These are phyloP conservation scores for Aricia agestis DNA, from an alignment of 1,140 invertebrate genomes.

Conservation along the genomic window DNA sequence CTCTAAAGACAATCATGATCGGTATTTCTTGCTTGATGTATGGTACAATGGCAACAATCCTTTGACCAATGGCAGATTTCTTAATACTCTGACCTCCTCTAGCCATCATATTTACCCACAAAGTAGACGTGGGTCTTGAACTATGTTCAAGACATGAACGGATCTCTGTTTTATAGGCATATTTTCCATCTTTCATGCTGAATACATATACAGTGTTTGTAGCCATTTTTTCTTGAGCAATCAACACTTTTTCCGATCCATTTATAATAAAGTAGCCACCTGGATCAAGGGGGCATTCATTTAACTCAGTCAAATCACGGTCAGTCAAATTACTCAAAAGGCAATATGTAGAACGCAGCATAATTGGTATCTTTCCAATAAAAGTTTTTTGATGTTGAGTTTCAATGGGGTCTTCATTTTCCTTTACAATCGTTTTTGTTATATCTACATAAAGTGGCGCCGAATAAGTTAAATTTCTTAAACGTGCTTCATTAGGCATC, in stretches of 20 bases:
- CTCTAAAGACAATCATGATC: constrained; percentile 98
- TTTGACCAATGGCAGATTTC: constrained; percentile 98
- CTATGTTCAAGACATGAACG: constrained; percentile 96
- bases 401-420: constrained; percentile 93
- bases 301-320: constrained; percentile 98
- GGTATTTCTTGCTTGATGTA: constrained; percentile 99
- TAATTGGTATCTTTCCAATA: constrained; percentile 99
- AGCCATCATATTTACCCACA: constrained; percentile 99
- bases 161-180: constrained; percentile 98
- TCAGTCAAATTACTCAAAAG: constrained; percentile 94
- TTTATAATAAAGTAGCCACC: constrained; percentile 98
- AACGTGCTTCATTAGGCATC: constrained; percentile 99
- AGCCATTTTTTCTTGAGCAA: constrained; percentile 99
- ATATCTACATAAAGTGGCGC: constrained; percentile 99
- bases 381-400: constrained; percentile 98
- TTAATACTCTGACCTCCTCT: constrained; percentile 95
- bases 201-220: constrained; percentile 99
- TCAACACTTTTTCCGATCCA: constrained; percentile 96
- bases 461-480: constrained; percentile 94
- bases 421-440: constrained; percentile 94
- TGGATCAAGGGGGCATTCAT: constrained; percentile 98
- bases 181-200: constrained; percentile 98
- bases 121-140: constrained; percentile 94
- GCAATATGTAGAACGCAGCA: constrained; percentile 98
- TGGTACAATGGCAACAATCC: constrained; percentile 97